These are phyloP conservation scores for Drosophila birchii DNA, from an alignment of 2,888 invertebrate species.

Conservation along the genomic window DNA sequence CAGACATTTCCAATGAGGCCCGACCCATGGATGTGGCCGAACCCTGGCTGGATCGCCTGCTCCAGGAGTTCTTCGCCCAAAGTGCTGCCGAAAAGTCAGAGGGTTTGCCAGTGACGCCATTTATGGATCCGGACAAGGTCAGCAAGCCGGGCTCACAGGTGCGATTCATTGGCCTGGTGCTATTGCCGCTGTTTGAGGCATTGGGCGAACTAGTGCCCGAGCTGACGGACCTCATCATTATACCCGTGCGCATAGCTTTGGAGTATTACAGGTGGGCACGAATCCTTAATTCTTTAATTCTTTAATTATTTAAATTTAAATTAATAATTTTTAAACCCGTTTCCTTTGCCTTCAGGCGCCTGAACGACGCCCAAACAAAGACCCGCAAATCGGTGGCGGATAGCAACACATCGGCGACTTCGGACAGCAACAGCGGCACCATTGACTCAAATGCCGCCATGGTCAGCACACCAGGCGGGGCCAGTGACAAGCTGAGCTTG, in stretches of 20 bases:
- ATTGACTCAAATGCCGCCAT: conserved; percentile 74
- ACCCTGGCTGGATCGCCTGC: conserved; percentile 91
- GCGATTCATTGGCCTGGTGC: conserved; percentile 92
- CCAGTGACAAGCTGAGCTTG: conserved; percentile 55
- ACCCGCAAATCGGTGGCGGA: conserved; percentile 84
- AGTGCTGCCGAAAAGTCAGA: conserved; percentile 93
- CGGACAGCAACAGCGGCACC: conserved; percentile 83
- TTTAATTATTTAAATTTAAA: background rate
- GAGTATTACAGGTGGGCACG: conserved; percentile 84
- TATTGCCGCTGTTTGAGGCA: conserved; percentile 92
- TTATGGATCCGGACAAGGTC: conserved; percentile 94
- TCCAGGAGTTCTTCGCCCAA: conserved; percentile 90
- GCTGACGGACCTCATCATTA: conserved; percentile 87
- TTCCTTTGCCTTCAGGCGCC: conserved; percentile 71
- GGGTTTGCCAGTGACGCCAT: conserved; percentile 93
- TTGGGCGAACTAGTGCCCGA: conserved; percentile 90
- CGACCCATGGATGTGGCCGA: conserved; percentile 93
- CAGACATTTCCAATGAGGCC: conserved; percentile 93
- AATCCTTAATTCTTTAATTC: no score
- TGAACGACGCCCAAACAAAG: conserved; percentile 85
- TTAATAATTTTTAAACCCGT: background rate
- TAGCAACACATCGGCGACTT: conserved; percentile 77
- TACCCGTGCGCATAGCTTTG: conserved; percentile 84
- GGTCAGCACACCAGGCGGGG: conserved; percentile 56
- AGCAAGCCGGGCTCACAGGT: conserved; percentile 93